Percentiles rank a stretch among this genome's conserved stretches.
Conservation (phyloP, 2,888 invertebrate species). For the Chloromyia formosa region DNA sequence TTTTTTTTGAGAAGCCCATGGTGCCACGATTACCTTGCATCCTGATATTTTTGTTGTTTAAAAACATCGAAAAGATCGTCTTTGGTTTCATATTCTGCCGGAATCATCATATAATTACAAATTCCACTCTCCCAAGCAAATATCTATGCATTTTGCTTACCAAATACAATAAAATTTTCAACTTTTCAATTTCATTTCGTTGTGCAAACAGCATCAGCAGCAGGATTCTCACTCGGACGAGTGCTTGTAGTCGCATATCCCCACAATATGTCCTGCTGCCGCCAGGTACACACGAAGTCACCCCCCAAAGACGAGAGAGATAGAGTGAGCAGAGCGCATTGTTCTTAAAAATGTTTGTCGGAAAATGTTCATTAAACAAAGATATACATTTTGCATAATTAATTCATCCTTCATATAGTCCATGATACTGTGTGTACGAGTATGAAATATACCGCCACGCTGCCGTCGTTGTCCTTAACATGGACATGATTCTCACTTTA, state of each 20-base stretch:
- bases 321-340: neutral
- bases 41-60: too few species aligned
- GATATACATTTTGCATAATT: conserved; percentile 28
- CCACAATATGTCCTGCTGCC: neutral
- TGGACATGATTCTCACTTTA: conserved; percentile 25
- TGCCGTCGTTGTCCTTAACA: neutral
- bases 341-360: neutral
- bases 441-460: neutral
- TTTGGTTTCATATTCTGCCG: too few species aligned
- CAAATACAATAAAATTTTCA: neutral
- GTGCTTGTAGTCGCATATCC: neutral
- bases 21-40: too few species aligned
- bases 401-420: conserved; percentile 30
- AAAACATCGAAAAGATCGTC: too few species aligned
- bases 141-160: too few species aligned
- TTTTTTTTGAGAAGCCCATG: too few species aligned
- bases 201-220: neutral
- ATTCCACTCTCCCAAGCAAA: too few species aligned
- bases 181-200: neutral
- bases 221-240: too few species aligned
- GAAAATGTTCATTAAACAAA: conserved; percentile 25
- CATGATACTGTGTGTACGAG: neutral
- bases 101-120: too few species aligned
- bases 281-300: too few species aligned
- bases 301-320: too few species aligned